phyloP scores from a whole-genome alignment of 2,797 vertebrate genomes.

The Nyctalus aviator region DNA sequence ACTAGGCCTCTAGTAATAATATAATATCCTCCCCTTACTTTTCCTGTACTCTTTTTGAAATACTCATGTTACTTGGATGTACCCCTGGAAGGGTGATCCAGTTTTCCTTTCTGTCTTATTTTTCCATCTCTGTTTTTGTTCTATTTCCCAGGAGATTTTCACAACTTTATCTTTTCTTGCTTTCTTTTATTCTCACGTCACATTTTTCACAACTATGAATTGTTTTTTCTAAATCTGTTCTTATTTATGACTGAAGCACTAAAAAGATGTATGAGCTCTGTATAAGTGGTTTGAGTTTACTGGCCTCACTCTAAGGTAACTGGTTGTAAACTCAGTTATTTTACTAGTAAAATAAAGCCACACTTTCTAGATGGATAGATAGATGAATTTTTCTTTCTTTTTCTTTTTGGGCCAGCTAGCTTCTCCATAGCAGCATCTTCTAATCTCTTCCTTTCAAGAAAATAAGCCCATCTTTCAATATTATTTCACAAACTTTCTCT shows the following conservation, averaged over 20 bases:
- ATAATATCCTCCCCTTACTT: background rate
- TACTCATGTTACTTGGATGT: background rate
- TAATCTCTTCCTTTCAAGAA: background rate
- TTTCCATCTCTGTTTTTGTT: background rate
- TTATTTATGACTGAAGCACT: background rate
- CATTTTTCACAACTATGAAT: background rate
- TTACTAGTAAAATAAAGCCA: background rate
- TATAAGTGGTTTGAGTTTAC: background rate
- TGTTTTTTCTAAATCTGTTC: background rate
- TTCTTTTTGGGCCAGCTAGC: background rate
- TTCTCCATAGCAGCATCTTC: background rate
- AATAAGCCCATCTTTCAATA: background rate
- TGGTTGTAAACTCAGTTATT: background rate
- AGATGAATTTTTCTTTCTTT: background rate
- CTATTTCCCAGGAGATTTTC: background rate
- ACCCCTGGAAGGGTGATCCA: background rate
- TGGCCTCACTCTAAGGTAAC: background rate
- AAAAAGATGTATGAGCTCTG: background rate
- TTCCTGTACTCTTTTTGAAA: background rate
- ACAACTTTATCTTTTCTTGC: background rate
- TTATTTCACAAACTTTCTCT: conserved; percentile 45
- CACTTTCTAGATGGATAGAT: background rate
- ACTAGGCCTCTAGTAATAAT: too few relatives aligned
- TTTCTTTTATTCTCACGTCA: background rate
- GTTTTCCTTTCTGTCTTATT: background rate